Evolutionary conservation across 2,888 invertebrate genomes (phyloP), one percentile per base, ranked within the genome.

Genomic region (Archips crataeganus): DNA sequence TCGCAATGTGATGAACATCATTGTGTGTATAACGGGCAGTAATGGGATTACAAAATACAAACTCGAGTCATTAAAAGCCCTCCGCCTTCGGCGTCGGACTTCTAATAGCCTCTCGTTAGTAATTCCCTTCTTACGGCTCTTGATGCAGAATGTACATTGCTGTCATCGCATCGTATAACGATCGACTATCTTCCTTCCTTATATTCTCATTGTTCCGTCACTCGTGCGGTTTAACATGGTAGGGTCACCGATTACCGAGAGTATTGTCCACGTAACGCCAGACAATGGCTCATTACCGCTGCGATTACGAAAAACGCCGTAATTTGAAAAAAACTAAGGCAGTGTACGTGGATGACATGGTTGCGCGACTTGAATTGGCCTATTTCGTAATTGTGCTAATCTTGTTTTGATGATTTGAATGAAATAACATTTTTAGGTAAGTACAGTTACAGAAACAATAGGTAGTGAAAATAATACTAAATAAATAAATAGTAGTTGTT

Each of bases 271-370:
- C 77, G 81, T 80, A 81, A 82, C 77, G 65, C 70, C 61, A 78
- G 74, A 83, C 82, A 82, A 83, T 78, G 79, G 72, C 79, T 81
- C 80, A 81, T 82, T 82, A 81, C 79, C 57, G 69, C 59, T 10
- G 65, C 71, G 74, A 79, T 83, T 82, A 81, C 82, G 81, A 81
- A 83, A 80, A 77, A 76, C 78, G 78, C 75, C 77, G 82, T 83
- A 84, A 84, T 85, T 84, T 84, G 77, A 76, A 73, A 76, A 82
- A 77, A 78, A 64, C 67, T 72, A 71, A 32, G 69, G 66, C 49
- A 72, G 60, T 45, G 69, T 70, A 76, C 42, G 76, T 69, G 78
- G 81, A 81, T 79, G 76, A 76, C 77, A 75, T 75, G 75, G 68
- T 73, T 75, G 75, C 62, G 34, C 9, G 34, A 3, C 51, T 49